Evolutionary conservation across 1,140 invertebrate genomes (phyloP), one percentile per base, ranked within the genome.

Genomic region (Trichoplusia ni): DNA sequence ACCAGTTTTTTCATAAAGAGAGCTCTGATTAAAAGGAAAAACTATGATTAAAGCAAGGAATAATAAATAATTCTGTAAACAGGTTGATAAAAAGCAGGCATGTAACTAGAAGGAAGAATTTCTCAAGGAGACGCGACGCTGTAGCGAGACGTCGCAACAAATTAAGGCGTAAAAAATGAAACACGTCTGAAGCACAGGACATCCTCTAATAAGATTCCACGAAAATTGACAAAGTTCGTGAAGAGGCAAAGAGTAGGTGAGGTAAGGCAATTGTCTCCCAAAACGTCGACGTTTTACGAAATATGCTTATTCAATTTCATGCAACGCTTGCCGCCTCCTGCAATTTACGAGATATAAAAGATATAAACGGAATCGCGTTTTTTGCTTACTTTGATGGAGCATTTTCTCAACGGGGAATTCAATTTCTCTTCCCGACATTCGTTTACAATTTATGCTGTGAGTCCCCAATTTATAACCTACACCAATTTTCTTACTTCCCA

Each of bases 271-370:
- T 90, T 90, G 86, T 90, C 86, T 90, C 86, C 81, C 73, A 89
- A 90, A 90, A 90, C 86, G 86, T 86, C 86, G 85, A 81, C 86
- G 79, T 90, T 90, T 90, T 89, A 86, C 88, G 86, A 89, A 90
- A 90, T 90, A 90, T 89, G 86, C 86, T 90, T 90, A 90, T 89
- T 90, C 88, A 90, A 90, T 90, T 90, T 90, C 88, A 90, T 90
- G 88, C 88, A 90, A 90, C 86, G 88, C 85, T 90, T 90, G 84
- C 84, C 86, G 81, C 86, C 88, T 90, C 86, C 85, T 88, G 83
- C 88, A 90, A 89, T 90, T 90, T 90, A 86, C 86, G 86, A 89
- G 86, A 90, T 90, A 89, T 90, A 90, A 90, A 88, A 90, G 86
- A 86, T 86, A 90, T 90, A 89, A 89, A 89, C 88, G 86, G 84